Percentiles rank a stretch among this genome's conserved stretches.
Conservation (phyloP, 2,888 invertebrate genomes). For the Platycnemis pennipes region DNA sequence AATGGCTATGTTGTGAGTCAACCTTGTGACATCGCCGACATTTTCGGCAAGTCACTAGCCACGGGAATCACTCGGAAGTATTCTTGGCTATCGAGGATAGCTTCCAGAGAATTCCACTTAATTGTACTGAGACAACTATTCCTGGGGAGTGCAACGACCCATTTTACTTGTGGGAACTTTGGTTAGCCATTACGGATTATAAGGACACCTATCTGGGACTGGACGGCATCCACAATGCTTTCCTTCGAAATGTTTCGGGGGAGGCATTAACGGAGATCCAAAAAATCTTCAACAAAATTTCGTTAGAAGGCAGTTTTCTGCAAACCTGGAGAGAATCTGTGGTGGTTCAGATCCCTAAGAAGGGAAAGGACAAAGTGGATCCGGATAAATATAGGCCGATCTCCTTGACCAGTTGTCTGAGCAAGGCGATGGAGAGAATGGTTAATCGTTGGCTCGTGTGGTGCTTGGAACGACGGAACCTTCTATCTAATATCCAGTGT, state of each 20-base stretch:
- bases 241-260: not conserved
- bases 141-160: too few relatives aligned
- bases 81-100: too few relatives aligned
- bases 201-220: too few relatives aligned
- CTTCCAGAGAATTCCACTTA: too few relatives aligned
- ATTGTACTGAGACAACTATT: too few relatives aligned
- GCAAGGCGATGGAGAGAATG: constrained; percentile 70
- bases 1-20: too few relatives aligned
- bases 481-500: constrained; percentile 70
- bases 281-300: not conserved
- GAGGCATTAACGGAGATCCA: not conserved
- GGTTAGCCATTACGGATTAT: too few relatives aligned
- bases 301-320: not conserved
- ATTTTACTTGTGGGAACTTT: too few relatives aligned
- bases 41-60: too few relatives aligned
- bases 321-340: not conserved
- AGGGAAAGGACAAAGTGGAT: constrained; percentile 38
- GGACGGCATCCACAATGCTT: constrained; percentile 52
- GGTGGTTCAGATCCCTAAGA: constrained; percentile 49
- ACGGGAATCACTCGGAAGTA: too few relatives aligned
- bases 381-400: constrained; percentile 73
- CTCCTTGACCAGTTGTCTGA: not conserved
- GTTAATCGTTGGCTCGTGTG: constrained; percentile 73
- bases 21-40: too few relatives aligned
- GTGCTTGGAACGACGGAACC: constrained; percentile 71